These are phyloP conservation scores for Pogona vitticeps DNA, from an alignment of 2,113 vertebrate genomes.

Conservation along the genomic window DNA sequence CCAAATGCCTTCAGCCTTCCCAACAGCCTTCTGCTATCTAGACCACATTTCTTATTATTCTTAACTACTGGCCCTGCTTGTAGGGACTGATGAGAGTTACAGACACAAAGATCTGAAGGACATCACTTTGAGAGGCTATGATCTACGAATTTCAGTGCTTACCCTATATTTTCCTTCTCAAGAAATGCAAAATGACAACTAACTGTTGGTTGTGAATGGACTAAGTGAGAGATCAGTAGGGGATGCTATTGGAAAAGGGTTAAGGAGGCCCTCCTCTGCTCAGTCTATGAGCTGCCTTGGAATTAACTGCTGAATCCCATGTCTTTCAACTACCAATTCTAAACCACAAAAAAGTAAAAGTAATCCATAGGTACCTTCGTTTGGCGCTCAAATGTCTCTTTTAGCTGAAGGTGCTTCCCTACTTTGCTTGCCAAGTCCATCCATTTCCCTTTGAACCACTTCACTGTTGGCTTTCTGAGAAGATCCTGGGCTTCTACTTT, in stretches of 20 bases:
- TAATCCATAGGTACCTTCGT: conserved; percentile 81
- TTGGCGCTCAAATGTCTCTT: conserved; percentile 92
- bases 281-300: too few species aligned
- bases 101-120: too few species aligned
- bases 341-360: background rate
- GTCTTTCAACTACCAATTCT: background rate
- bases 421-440: conserved; percentile 99
- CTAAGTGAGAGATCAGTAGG: too few species aligned
- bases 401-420: conserved; percentile 95
- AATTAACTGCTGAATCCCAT: background rate
- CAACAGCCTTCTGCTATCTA: background rate
- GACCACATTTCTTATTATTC: too few species aligned
- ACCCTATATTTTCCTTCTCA: background rate
- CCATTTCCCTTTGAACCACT: conserved; percentile 99
- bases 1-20: background rate
- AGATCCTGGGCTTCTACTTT: conserved; percentile 98
- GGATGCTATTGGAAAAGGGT: too few species aligned
- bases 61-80: too few species aligned
- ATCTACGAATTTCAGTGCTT: background rate
- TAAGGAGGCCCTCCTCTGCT: too few species aligned
- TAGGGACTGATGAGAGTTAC: too few species aligned
- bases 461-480: conserved; percentile 91
- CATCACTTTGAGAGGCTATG: too few species aligned
- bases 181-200: background rate
- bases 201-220: too few species aligned